Evolutionary conservation across 2,888 invertebrate genomes (phyloP).

Genomic region (Drosophila rubida): DNA sequence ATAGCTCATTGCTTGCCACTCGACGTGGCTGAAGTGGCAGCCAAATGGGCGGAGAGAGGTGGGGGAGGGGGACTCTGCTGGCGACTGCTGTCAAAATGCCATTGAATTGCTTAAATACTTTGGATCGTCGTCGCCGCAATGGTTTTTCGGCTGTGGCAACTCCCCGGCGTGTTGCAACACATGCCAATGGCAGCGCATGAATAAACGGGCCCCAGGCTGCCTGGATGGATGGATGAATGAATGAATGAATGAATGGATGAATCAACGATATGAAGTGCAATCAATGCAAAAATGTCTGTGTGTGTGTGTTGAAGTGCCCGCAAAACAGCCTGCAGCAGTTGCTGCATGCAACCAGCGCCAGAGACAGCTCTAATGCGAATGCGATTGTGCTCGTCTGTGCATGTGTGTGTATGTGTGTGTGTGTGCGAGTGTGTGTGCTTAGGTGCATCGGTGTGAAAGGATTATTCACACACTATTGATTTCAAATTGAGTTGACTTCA

Average conservation of each 20-base stretch:
- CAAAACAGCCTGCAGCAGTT: conserved; percentile 31
- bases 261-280: conserved; percentile 81
- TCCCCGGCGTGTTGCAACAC: conserved; percentile 58
- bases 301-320: conserved; percentile 73
- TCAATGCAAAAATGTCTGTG: conserved; percentile 79
- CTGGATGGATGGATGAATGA: conserved; percentile 24
- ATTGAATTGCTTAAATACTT: conserved; percentile 80
- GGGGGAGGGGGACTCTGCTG: background rate
- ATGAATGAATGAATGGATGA: conserved; percentile 45
- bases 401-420: background rate
- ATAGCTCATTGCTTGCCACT: conserved; percentile 80
- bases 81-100: conserved; percentile 69
- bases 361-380: background rate
- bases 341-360: conserved; percentile 1
- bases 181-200: conserved; percentile 71
- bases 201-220: conserved; percentile 52
- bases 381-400: background rate
- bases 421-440: conserved; percentile 35
- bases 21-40: conserved; percentile 65
- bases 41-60: background rate
- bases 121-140: conserved; percentile 52
- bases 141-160: conserved; percentile 40
- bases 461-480: conserved; percentile 85
- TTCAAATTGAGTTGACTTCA: conserved; percentile 85
- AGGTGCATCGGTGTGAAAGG: conserved; percentile 74